Conservation (phyloP, 2,797 vertebrate genomes). For the Natrix natrix region DNA sequence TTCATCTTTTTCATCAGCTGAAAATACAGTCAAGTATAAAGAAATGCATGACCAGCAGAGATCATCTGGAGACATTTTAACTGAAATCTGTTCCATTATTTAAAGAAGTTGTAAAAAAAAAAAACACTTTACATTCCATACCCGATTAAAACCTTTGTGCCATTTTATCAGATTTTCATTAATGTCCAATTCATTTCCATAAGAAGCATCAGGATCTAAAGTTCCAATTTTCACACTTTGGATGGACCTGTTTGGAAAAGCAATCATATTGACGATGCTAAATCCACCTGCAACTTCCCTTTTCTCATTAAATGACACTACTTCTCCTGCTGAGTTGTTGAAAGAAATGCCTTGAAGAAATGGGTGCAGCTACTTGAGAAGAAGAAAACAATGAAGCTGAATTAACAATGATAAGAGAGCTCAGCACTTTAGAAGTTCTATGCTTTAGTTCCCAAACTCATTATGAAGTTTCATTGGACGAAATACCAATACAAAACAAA, state of each 20-base stretch:
- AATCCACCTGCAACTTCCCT: not conserved
- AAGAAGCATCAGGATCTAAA: not conserved
- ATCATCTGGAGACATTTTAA: not conserved
- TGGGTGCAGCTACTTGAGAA: not conserved
- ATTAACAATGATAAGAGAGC: not conserved
- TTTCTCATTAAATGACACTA: not conserved
- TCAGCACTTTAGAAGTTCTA: no score
- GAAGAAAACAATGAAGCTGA: not conserved
- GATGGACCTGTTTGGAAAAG: not conserved
- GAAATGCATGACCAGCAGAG: not conserved
- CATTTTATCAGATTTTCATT: not conserved
- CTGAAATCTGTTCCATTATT: not conserved
- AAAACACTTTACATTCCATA: not conserved
- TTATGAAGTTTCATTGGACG: no score
- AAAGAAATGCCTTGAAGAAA: not conserved
- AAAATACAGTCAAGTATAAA: not conserved
- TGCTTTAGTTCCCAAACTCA: no score
- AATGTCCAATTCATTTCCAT: not conserved
- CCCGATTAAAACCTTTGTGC: not conserved
- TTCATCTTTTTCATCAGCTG: not conserved
- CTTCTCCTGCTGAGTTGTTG: not conserved
- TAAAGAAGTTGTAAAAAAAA: no score
- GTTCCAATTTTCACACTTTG: not conserved
- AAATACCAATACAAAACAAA: no score
- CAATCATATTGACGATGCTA: not conserved